Evolutionary conservation across 2,113 vertebrate genomes (phyloP).

Genomic region (Amblyornis subalaris): DNA sequence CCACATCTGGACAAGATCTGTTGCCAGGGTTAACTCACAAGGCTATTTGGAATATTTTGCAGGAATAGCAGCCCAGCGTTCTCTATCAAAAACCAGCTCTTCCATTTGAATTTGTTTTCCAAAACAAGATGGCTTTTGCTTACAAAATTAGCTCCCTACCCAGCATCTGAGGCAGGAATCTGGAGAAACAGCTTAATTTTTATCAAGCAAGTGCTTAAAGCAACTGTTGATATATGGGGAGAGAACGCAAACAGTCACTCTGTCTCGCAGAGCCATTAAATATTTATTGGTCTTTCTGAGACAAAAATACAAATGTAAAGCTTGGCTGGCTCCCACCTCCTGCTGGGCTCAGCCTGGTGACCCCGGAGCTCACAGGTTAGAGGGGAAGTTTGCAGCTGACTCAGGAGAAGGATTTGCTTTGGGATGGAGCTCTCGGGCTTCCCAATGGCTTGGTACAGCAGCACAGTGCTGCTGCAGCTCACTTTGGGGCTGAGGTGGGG

Average conservation of each 20-base stretch:
- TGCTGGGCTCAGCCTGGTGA: not conserved
- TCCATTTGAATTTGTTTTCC: not conserved
- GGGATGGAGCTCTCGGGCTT: not conserved
- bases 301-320: not conserved
- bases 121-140: not conserved
- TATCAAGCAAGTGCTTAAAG: not conserved
- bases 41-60: not conserved
- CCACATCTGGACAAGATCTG: conserved; percentile 17
- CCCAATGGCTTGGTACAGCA: fast-evolving
- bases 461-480: not conserved
- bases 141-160: not conserved
- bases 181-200: not conserved
- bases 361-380: not conserved
- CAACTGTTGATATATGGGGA: not conserved
- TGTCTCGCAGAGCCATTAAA: not conserved
- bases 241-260: fast-evolving
- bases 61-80: not conserved
- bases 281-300: not conserved
- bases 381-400: not conserved
- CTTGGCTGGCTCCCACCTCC: not conserved
- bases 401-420: not conserved
- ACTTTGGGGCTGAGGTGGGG: not conserved
- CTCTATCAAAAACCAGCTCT: not conserved
- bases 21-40: not conserved
- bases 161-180: not conserved